Evolutionary conservation across 2,888 invertebrate species (phyloP), one percentile per base, ranked within the genome.

Genomic region (Drosophila barbarae): DNA sequence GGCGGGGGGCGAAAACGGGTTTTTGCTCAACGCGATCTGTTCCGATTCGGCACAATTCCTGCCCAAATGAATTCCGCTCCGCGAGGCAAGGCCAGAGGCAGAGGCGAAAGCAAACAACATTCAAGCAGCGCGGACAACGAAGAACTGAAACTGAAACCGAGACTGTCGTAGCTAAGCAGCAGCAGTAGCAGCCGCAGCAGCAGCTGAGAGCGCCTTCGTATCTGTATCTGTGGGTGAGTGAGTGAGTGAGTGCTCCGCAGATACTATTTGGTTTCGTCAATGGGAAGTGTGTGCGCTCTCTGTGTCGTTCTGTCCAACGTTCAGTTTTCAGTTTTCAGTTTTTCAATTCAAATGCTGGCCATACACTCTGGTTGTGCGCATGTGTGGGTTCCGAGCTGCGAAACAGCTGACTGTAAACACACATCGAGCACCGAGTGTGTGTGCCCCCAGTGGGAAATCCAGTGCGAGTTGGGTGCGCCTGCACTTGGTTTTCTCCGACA

Each of bases 91-190:
- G 30, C 30, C 9, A 9, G 6, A 26, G 26, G 7, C 26, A 26
- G 26, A 26, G 26, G 26, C 8, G 34, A 51, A 12, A 34, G 30
- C 30, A 47, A 28, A 35, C 63, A 53, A 81, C 78, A 57, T 68
- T 56, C 60, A 46, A 69, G 61, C 53, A 76, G 53, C 76, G 64
- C 84, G 70, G 57, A 74, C 67, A 60, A 79, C 82, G 64, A 73
- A 73, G 67, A 79, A 79, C 84, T 78, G 74, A 79, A 76, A 71
- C 56, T 53, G 39, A 58, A 50, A 53, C 56, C 53, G 44, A 42
- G 18, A 50, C 52, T 47, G 4, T 41, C 5, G 41, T 23, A 41
- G 46, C 47, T 28, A 13, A 54, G 51, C 64, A 30, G 30, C 30
- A 6, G 30, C 30, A 30, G 18, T 36, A 23, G 58, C 44, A 47